These are phyloP conservation scores for Sphaeramia orbicularis DNA, from an alignment of 2,797 vertebrate species.

Conservation along the genomic window DNA sequence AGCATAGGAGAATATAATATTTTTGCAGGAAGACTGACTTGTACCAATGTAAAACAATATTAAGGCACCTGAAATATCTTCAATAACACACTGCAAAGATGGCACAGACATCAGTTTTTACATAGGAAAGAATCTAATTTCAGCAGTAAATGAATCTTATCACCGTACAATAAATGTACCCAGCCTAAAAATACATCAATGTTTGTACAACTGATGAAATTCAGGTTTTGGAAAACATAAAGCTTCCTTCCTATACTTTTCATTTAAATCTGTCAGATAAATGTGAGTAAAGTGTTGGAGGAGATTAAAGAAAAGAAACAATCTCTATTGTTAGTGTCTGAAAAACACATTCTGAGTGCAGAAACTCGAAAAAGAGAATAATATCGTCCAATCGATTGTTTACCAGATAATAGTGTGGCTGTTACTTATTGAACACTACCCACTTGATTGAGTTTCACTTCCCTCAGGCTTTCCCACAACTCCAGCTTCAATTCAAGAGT, in stretches of 20 bases:
- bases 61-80: no score
- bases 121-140: no score
- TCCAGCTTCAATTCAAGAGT: conserved; percentile 30
- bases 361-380: conserved; percentile 57
- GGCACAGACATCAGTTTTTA: no score
- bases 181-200: background rate
- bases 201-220: conserved; percentile 26
- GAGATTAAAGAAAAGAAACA: conserved; percentile 53
- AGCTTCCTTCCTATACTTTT: conserved; percentile 37
- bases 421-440: conserved; percentile 66
- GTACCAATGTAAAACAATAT: no score
- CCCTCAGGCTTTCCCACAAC: conserved; percentile 63
- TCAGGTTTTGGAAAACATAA: conserved; percentile 40
- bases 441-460: conserved; percentile 83
- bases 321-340: conserved; percentile 50
- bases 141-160: no score
- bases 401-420: conserved; percentile 63
- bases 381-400: conserved; percentile 69
- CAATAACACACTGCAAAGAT: no score
- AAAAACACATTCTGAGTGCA: conserved; percentile 51
- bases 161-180: no score
- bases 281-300: conserved; percentile 32
- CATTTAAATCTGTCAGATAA: conserved; percentile 40
- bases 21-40: no score
- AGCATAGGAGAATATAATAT: no score